Evolutionary conservation across 2,113 vertebrate species (phyloP).

Genomic region (Dicerorhinus sumatrensis): DNA sequence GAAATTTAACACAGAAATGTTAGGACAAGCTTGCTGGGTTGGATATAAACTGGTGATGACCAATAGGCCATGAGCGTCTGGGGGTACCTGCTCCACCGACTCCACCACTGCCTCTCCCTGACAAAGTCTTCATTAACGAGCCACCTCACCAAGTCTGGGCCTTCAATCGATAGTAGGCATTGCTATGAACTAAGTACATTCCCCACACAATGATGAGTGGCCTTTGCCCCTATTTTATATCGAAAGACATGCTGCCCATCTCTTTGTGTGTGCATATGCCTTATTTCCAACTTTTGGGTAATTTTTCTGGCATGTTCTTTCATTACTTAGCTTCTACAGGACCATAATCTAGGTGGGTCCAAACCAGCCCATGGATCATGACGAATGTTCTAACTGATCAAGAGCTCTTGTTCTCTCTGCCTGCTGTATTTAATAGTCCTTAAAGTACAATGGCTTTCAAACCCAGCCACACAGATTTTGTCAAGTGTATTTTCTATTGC

Average conservation of each 20-base stretch:
- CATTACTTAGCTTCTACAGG: background rate
- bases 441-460: constrained; percentile 38
- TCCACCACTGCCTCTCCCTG: background rate
- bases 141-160: background rate
- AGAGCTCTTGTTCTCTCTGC: background rate
- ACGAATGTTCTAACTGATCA: background rate
- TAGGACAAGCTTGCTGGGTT: background rate
- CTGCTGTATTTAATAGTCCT: background rate
- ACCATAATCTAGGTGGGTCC: background rate
- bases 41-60: background rate
- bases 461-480: background rate
- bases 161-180: background rate
- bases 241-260: background rate
- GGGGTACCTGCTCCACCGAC: background rate
- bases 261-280: background rate
- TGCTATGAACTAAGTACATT: background rate
- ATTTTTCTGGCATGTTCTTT: background rate
- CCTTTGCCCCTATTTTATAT: background rate
- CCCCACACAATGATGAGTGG: background rate
- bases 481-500: background rate
- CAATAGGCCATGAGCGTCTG: background rate
- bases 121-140: background rate
- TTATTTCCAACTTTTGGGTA: constrained; percentile 10
- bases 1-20: background rate
- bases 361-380: background rate